These are phyloP conservation scores for Cololabis saira DNA, from an alignment of 2,113 vertebrate genomes.

Conservation along the genomic window DNA sequence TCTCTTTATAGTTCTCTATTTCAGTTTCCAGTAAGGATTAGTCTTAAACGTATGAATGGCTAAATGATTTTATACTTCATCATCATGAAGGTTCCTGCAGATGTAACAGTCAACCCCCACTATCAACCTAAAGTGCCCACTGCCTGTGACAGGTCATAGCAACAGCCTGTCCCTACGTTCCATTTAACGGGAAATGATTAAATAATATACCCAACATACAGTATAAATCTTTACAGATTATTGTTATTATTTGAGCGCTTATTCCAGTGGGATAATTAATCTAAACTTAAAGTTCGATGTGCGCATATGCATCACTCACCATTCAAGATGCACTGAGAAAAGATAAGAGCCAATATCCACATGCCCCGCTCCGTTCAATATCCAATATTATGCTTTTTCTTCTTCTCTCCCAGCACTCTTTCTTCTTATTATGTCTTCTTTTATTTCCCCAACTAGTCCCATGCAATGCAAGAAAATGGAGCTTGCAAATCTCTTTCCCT, in stretches of 20 bases:
- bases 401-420: slow-evolving; percentile 76
- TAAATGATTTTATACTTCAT: slow-evolving; percentile 8
- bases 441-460: slow-evolving; percentile 76
- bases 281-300: slow-evolving; percentile 60
- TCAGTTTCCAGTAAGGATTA: slow-evolving; percentile 12
- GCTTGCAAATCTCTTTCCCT: slow-evolving; percentile 57
- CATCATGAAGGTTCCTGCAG: slow-evolving; percentile 24
- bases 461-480: slow-evolving; percentile 63
- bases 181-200: slow-evolving; percentile 16
- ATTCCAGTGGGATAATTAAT: slow-evolving; percentile 11
- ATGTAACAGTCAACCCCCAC: slow-evolving; percentile 18
- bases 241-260: background rate
- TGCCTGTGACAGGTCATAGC: slow-evolving; percentile 62
- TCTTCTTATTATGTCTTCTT: slow-evolving; percentile 63
- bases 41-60: slow-evolving; percentile 27
- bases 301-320: slow-evolving; percentile 82
- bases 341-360: slow-evolving; percentile 96
- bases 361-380: slow-evolving; percentile 92
- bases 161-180: slow-evolving; percentile 57
- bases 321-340: slow-evolving; percentile 97
- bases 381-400: slow-evolving; percentile 83
- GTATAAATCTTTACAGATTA: background rate
- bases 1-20: background rate
- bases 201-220: background rate
- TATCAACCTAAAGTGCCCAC: slow-evolving; percentile 18